phyloP scores from a whole-genome alignment of 2,113 vertebrate species.

The Ameiurus melas region DNA sequence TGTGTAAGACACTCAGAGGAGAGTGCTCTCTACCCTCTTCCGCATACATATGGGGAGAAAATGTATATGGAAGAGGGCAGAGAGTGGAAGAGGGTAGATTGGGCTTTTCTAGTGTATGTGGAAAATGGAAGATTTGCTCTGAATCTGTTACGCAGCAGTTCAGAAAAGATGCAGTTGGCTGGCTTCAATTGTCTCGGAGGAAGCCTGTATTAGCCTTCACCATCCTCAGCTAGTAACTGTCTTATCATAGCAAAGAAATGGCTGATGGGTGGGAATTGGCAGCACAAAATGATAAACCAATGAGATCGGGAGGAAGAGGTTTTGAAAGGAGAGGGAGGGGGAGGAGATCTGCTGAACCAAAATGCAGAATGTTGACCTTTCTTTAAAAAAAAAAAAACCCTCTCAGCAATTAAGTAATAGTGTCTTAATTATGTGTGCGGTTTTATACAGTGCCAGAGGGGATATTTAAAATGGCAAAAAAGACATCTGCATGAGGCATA shows the following conservation, averaged over 20 bases:
- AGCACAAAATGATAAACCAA: neutral
- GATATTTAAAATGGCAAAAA: conserved; percentile 52
- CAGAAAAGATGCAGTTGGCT: neutral
- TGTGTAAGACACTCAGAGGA: neutral
- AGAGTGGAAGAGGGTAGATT: neutral
- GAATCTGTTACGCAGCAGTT: neutral
- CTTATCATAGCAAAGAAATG: neutral
- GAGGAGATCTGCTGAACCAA: conserved; percentile 34
- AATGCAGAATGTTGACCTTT: conserved; percentile 55
- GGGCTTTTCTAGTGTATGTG: neutral
- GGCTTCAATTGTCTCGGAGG: neutral
- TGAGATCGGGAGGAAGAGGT: neutral
- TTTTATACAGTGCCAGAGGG: conserved; percentile 59
- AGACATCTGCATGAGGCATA: neutral
- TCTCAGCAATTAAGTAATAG: conserved; percentile 54
- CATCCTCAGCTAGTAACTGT: neutral
- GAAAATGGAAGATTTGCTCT: neutral
- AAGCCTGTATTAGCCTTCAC: neutral
- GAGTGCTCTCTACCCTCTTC: too few species aligned
- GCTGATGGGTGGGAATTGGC: neutral
- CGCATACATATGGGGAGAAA: neutral
- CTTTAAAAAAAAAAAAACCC: conserved; percentile 38
- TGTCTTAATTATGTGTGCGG: conserved; percentile 60
- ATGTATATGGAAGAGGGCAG: neutral
- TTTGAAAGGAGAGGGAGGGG: conserved; percentile 20